A percentile compares a stretch with the other conserved stretches of the same genome.
Evolutionary conservation across 2,113 vertebrate species (phyloP).

Genomic region (Columba janthina): DNA sequence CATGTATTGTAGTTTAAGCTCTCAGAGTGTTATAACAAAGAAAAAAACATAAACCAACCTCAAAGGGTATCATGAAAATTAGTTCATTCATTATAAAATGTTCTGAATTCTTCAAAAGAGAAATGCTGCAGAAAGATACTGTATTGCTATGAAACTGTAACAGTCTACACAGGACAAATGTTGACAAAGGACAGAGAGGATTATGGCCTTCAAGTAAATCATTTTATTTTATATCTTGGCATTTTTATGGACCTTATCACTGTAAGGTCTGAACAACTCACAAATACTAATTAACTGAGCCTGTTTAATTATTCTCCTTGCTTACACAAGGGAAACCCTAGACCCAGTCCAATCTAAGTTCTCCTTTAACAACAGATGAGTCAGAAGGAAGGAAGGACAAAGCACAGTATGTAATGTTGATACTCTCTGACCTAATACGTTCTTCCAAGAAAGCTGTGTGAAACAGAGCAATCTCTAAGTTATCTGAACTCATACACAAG

Average conservation of each 20-base stretch:
- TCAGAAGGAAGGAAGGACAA: conserved; percentile 51
- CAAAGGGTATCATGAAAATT: background rate
- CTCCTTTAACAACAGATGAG: conserved; percentile 36
- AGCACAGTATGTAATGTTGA: background rate
- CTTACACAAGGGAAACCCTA: conserved; percentile 60
- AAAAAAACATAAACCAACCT: background rate
- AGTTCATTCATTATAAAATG: background rate
- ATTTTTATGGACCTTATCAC: conserved; percentile 47
- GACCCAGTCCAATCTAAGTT: conserved; percentile 51
- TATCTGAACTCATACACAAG: conserved; percentile 19
- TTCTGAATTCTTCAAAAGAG: background rate
- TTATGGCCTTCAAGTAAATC: conserved; percentile 21
- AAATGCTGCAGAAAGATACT: background rate
- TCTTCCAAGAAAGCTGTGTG: background rate
- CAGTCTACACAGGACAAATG: background rate
- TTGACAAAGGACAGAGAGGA: conserved; percentile 21
- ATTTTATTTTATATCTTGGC: conserved; percentile 8
- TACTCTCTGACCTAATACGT: conserved; percentile 1
- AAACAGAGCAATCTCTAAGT: conserved; percentile 12
- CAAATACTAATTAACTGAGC: conserved; percentile 55
- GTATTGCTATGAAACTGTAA: background rate
- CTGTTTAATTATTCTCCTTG: conserved; percentile 41
- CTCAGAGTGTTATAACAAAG: background rate
- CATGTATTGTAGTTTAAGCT: background rate
- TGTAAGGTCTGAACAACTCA: conserved; percentile 21